A percentile compares a stretch with the other conserved stretches of the same genome.
phyloP scores from a whole-genome alignment of 1,140 invertebrate genomes.

The Bombus ignitus region DNA sequence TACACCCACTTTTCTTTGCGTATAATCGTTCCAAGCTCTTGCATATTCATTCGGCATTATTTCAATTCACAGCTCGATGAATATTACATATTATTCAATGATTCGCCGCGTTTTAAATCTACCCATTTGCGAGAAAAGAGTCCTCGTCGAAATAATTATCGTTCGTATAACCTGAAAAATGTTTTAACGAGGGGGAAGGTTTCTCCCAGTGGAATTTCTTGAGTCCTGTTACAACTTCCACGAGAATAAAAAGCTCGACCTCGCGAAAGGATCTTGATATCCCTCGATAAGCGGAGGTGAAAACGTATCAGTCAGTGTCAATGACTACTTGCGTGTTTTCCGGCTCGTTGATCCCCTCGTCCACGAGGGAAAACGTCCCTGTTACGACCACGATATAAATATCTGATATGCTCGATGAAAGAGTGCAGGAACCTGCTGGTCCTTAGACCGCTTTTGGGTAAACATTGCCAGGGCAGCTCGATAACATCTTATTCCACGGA shows the following conservation, averaged over 20 bases:
- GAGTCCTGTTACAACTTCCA: background rate
- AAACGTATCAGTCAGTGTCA: conserved; percentile 31
- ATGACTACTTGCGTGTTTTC: conserved; percentile 1
- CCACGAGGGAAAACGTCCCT: conserved; percentile 9
- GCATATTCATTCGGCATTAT: conserved; percentile 40
- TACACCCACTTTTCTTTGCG: conserved; percentile 1
- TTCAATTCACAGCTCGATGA: conserved; percentile 27
- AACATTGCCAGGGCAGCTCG: conserved; percentile 23
- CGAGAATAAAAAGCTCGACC: background rate
- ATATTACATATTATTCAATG: conserved; percentile 50
- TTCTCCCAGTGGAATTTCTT: background rate
- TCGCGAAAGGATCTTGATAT: background rate
- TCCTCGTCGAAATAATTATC: conserved; percentile 25
- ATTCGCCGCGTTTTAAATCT: conserved; percentile 11
- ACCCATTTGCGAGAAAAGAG: background rate
- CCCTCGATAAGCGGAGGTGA: conserved; percentile 16
- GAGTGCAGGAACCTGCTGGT: conserved; percentile 33
- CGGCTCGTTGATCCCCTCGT: background rate
- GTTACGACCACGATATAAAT: conserved; percentile 38
- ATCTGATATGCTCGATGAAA: conserved; percentile 43
- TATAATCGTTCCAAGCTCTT: conserved; percentile 4
- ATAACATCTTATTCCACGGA: conserved; percentile 45
- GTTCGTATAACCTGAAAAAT: background rate
- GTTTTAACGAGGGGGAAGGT: background rate
- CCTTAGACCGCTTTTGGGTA: conserved; percentile 52